Conservation (phyloP, 64 coral and sea anemone species). For the Actinia tenebrosa region DNA sequence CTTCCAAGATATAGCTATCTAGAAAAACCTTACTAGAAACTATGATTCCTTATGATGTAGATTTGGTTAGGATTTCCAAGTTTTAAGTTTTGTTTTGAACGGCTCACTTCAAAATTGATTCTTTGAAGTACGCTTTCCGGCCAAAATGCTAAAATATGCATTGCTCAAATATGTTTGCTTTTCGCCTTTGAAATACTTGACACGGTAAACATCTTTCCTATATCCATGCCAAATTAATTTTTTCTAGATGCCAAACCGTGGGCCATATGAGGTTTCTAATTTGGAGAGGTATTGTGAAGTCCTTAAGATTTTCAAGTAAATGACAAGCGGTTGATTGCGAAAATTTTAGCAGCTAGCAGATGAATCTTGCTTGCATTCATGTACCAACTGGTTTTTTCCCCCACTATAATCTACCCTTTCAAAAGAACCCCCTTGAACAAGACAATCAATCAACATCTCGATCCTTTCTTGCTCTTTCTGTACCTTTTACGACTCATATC, state of each 20-base stretch:
- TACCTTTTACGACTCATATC: background rate
- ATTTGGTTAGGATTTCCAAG: background rate
- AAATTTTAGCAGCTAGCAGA: background rate
- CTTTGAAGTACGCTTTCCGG: background rate
- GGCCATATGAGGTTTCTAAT: background rate
- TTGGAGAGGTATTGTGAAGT: background rate
- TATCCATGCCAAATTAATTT: background rate
- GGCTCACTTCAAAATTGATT: background rate
- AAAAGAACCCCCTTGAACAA: background rate
- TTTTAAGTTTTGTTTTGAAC: background rate
- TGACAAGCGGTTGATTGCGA: background rate
- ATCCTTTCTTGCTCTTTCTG: background rate
- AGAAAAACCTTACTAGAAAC: too few relatives aligned
- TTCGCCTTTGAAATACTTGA: background rate
- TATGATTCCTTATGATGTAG: background rate
- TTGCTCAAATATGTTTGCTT: background rate
- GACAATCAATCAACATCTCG: background rate
- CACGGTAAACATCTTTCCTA: background rate
- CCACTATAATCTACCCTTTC: background rate
- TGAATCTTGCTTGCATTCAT: background rate
- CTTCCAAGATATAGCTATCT: background rate
- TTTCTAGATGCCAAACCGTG: background rate
- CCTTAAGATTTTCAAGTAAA: background rate
- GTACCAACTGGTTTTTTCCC: background rate
- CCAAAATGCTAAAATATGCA: slow-evolving; percentile 1